Base-by-base conservation (phyloP, 2,888 invertebrate species). In the Apamea crenata region DNA sequence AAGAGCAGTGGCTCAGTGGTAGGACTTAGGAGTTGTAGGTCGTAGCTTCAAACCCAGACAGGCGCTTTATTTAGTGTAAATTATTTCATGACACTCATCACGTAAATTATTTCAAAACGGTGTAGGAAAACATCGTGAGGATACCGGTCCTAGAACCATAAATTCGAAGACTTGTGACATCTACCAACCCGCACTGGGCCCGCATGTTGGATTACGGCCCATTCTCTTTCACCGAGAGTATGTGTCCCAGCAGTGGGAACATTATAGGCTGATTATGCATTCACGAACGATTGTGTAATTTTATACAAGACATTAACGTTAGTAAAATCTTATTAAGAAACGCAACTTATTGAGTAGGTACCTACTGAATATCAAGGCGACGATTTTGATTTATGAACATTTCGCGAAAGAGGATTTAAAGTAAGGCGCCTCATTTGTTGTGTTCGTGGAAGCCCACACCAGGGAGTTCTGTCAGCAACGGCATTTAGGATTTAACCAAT, bases 321-420 rank as follows among this genome's bases (percentile, higher is more conserved):
- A 56, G n/a, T n/a, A n/a, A n/a, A n/a, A n/a, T n/a, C n/a, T n/a
- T n/a, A n/a, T n/a, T n/a, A n/a, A n/a, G n/a, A n/a, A n/a, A n/a
- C 12, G 25, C 16, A 47, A 25, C 12, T 66, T 16, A 67, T 44
- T 47, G 40, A 77, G 65, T n/a, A n/a, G n/a, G n/a, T 81, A 56
- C 36, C 53, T 77, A 53, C 68, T 81, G 61, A 74, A 78, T 73
- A 67, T 18, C 29, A 73, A 78, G 56, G 25, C 73, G 75, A 79
- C 76, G n/a, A 73, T 74, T 79, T 80, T 80, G 76, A 86, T 83
- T 74, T 82, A 74, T 68, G 59, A 75, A 78, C 40, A 56, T 84
- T 85, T 53, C 59, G 50, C 16, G 59, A 59, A 77, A 74, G n/a
- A 72, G 72, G 71, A 77, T 80, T 82, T 85, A 71, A 21, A 56